phyloP scores from a whole-genome alignment of 2,797 vertebrate species.

The Borostomias antarcticus region DNA sequence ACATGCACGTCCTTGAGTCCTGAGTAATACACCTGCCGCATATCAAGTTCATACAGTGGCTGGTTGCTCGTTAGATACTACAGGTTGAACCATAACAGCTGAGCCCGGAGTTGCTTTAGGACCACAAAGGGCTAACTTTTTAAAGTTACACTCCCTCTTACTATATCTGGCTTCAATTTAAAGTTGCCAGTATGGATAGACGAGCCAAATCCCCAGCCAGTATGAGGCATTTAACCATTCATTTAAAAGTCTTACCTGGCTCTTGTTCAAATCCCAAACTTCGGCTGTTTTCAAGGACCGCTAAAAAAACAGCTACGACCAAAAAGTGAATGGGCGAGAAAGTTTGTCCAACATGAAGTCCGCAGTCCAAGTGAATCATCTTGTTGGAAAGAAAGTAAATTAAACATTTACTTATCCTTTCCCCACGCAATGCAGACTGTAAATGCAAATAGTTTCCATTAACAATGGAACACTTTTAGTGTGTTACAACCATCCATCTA shows the following conservation, averaged over 20 bases:
- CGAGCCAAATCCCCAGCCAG: not conserved
- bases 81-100: not conserved
- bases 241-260: slow-evolving; percentile 61
- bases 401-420: slow-evolving; percentile 42
- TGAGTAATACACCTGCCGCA: too few species aligned
- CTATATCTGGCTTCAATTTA: not conserved
- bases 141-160: not conserved
- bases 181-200: not conserved
- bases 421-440: slow-evolving; percentile 31
- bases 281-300: slow-evolving; percentile 50
- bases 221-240: not conserved
- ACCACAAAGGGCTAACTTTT: not conserved
- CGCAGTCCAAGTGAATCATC: slow-evolving; percentile 60
- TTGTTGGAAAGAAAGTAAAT: slow-evolving; percentile 57
- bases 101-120: not conserved
- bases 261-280: slow-evolving; percentile 43
- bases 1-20: too few species aligned
- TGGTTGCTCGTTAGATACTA: too few species aligned
- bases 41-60: too few species aligned
- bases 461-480: slow-evolving; percentile 20
- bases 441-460: slow-evolving; percentile 48
- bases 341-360: slow-evolving; percentile 54
- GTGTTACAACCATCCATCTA: slow-evolving; percentile 18
- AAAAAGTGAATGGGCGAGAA: slow-evolving; percentile 51
- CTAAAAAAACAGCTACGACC: slow-evolving; percentile 55